Percentiles rank a stretch among this genome's conserved stretches.
Evolutionary conservation across 2,797 vertebrate species (phyloP).

Genomic region (Sternarchorhynchus goeldii): DNA sequence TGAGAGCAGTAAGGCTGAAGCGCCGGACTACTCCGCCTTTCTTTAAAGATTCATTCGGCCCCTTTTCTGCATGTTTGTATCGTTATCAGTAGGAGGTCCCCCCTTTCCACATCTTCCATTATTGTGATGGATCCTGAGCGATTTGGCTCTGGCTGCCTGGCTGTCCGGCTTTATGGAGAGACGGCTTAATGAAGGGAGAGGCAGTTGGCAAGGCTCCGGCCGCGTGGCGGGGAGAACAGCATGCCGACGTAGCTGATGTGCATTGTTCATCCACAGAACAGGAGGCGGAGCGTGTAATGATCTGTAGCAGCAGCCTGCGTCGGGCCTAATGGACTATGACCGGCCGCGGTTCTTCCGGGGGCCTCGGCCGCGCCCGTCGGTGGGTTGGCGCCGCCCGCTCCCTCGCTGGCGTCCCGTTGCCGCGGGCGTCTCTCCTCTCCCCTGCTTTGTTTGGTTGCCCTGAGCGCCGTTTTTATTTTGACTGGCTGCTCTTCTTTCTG

Average conservation of each 20-base stretch:
- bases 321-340: conserved; percentile 80
- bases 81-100: conserved; percentile 51
- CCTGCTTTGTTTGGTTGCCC: conserved; percentile 50
- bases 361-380: conserved; percentile 63
- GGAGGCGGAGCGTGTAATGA: conserved; percentile 82
- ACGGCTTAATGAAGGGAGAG: conserved; percentile 54
- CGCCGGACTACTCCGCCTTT: conserved; percentile 16
- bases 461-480: conserved; percentile 1
- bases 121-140: conserved; percentile 57
- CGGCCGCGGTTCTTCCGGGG: conserved; percentile 63
- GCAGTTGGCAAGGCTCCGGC: conserved; percentile 63
- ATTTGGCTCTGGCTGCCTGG: conserved; percentile 48
- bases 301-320: conserved; percentile 74
- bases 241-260: conserved; percentile 74
- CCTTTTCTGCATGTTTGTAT: conserved; percentile 21
- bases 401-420: conserved; percentile 53
- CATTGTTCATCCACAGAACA: conserved; percentile 80
- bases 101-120: conserved; percentile 53
- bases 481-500: conserved; percentile 9
- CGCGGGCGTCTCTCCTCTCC: conserved; percentile 59
- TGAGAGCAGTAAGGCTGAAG: conserved; percentile 1
- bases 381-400: conserved; percentile 54
- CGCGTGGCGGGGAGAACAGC: conserved; percentile 67
- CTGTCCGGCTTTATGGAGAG: conserved; percentile 41
- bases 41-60: conserved; percentile 29